These are phyloP conservation scores for Gallinago stenura DNA, from an alignment of 2,797 vertebrate species.

Conservation along the genomic window DNA sequence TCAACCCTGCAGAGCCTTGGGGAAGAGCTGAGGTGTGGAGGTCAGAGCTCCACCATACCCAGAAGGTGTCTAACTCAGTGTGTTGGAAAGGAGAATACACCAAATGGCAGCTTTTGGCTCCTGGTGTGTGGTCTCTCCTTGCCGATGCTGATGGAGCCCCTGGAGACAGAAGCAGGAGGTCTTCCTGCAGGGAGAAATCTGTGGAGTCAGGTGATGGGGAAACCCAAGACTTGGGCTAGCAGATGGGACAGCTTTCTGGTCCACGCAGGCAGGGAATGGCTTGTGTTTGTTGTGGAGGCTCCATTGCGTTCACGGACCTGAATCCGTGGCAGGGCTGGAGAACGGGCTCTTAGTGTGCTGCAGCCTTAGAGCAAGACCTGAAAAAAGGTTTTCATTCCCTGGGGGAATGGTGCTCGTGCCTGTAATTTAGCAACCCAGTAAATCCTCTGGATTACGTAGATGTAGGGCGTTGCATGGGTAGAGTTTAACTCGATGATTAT, in stretches of 20 bases:
- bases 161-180: background rate
- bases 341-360: background rate
- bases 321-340: background rate
- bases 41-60: background rate
- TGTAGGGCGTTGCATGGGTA: accelerated
- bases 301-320: background rate
- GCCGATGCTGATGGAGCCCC: background rate
- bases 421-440: background rate
- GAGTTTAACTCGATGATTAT: background rate
- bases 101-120: background rate
- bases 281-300: accelerated
- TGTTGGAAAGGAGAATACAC: background rate
- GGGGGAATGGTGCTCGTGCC: background rate
- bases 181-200: background rate
- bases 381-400: background rate
- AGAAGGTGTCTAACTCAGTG: accelerated
- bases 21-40: background rate
- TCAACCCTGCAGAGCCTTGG: background rate
- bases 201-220: accelerated
- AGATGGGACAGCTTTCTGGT: background rate
- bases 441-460: background rate
- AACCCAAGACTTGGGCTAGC: background rate
- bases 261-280: background rate
- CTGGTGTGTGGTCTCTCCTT: background rate
- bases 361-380: background rate